These are phyloP conservation scores for Canis aureus DNA, from an alignment of 2,113 vertebrate genomes.

Conservation along the genomic window DNA sequence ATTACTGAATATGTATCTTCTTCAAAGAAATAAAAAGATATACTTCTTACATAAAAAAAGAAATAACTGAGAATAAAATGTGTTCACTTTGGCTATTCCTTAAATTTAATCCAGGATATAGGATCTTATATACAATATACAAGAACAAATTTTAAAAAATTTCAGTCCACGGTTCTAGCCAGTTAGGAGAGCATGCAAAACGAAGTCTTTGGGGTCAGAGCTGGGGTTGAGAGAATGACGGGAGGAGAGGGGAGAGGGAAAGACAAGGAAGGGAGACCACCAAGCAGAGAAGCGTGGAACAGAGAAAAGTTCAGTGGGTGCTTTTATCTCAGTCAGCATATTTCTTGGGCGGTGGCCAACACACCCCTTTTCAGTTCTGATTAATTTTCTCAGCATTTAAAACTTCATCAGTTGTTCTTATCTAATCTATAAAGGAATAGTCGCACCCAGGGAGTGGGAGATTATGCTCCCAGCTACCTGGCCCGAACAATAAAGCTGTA, in stretches of 20 bases:
- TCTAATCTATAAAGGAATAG: conserved; percentile 78
- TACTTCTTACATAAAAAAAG: neutral
- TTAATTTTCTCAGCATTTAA: conserved; percentile 77
- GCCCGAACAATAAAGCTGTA: conserved; percentile 55
- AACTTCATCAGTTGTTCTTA: conserved; percentile 75
- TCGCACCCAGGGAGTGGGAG: conserved; percentile 59
- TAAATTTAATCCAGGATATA: conserved; percentile 48
- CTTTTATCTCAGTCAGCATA: conserved; percentile 29
- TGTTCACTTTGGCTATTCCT: neutral
- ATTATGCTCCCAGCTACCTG: conserved; percentile 56
- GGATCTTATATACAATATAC: neutral
- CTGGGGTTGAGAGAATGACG: neutral
- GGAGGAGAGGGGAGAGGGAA: neutral
- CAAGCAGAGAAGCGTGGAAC: neutral
- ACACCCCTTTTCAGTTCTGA: conserved; percentile 29
- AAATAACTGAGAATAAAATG: neutral
- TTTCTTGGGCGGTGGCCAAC: conserved; percentile 43
- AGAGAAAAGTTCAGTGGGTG: neutral
- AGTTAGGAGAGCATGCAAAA: neutral
- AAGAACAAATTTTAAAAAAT: neutral
- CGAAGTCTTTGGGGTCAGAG: neutral
- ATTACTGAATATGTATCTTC: no score
- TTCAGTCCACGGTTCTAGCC: neutral
- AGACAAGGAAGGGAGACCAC: neutral
- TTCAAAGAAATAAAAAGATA: neutral